Base-by-base conservation (phyloP, 1,140 invertebrate species). In the Nephila pilipes region DNA sequence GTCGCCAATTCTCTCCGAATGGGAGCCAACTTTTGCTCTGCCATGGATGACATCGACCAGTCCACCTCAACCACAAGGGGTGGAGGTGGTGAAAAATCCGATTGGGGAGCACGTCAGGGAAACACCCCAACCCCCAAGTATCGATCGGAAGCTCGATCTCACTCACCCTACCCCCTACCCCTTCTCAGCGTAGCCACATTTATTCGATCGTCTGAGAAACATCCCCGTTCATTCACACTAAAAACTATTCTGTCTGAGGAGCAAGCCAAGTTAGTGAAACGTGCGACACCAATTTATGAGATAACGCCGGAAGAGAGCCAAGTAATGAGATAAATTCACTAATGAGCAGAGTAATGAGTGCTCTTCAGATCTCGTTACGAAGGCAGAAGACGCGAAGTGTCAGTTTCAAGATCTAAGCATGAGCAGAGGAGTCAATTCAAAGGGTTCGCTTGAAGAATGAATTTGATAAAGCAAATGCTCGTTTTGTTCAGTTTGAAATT, bases 191-290 rank as follows among this genome's bases (percentile, higher is more conserved):
- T 14, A 36, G 58, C 85, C 36, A 90, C 87, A 79, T 90, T 79
- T 79, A 90, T 90, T 90, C 87, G 87, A 90, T 90, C 87, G 87
- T 80, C 85, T 69, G 46, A 36, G 2, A 25, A 25, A 32, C 1
- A 10, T 22, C 69, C 85, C 63, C 85, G 87, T 90, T 79, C 87
- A 90, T 90, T 90, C 87, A 90, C 87, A 90, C 69, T 69, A 65
- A 25, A 25, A 29, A 65, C 63, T n/a, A 16, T 20, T 36, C 18
- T 36, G 65, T 90, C 87, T 57, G 54, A 14, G 46, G n/a, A 22
- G 58, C 38, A 83, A 25, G 38, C 10, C 25, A 46, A 10, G 46
- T 10, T 3, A 46, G 1, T 57, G 46, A 12, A 16, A 18, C 14
- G 22, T 85, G 83, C 83, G n/a, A 18, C 38, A 18, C 25, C 54